Evolutionary conservation across 2,888 invertebrate species (phyloP).

Genomic region (Coenonympha glycerion): DNA sequence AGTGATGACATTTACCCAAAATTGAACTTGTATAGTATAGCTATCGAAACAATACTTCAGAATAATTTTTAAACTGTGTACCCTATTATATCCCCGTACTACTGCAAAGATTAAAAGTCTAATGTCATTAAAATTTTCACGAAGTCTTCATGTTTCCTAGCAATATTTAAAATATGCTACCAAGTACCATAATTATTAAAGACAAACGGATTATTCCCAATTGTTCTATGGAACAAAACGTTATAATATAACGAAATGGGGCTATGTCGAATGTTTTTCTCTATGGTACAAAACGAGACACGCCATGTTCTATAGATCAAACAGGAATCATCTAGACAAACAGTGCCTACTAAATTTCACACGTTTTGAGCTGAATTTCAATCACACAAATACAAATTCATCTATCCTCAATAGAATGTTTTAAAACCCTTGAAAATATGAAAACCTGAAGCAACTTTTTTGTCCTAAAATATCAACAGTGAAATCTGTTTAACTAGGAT

Average conservation of each 20-base stretch:
- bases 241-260: too few relatives aligned
- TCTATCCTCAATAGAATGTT: neutral
- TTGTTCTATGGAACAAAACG: too few relatives aligned
- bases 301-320: too few relatives aligned
- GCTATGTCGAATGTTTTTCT: too few relatives aligned
- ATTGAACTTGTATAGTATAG: neutral
- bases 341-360: constrained; percentile 39
- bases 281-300: too few relatives aligned
- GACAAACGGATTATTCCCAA: too few relatives aligned
- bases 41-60: neutral
- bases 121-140: constrained; percentile 33
- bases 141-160: constrained; percentile 13
- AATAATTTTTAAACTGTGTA: constrained; percentile 60
- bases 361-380: constrained; percentile 47
- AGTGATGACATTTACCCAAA: neutral
- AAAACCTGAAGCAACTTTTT: constrained; percentile 1
- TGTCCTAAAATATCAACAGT: too few relatives aligned
- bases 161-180: constrained; percentile 21
- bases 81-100: constrained; percentile 42
- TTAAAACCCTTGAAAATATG: neutral
- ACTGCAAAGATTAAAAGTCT: constrained; percentile 44
- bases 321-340: too few relatives aligned
- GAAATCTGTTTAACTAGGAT: too few relatives aligned
- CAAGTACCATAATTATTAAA: constrained; percentile 7
- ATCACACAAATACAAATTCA: neutral